phyloP scores from a whole-genome alignment of 2,113 vertebrate species.

The Leucopsar rothschildi region DNA sequence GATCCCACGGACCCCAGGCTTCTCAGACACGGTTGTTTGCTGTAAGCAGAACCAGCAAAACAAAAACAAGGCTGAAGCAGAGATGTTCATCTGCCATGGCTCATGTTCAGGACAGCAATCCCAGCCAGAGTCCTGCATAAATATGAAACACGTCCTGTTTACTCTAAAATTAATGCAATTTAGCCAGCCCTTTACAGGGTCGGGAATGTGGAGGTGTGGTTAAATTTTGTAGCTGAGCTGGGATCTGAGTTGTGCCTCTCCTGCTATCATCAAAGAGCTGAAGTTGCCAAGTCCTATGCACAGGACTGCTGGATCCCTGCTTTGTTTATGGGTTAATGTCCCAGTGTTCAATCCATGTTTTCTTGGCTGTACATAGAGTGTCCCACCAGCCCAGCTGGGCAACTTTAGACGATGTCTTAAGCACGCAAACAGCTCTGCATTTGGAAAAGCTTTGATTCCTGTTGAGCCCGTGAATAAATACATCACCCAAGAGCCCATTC shows the following conservation, averaged over 20 bases:
- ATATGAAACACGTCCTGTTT: conserved; percentile 34
- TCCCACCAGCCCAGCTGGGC: conserved; percentile 14
- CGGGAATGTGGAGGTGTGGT: background rate
- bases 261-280: background rate
- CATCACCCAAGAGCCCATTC: conserved; percentile 7
- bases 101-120: background rate
- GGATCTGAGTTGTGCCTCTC: background rate
- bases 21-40: conserved; percentile 40
- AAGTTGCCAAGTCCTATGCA: background rate
- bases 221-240: background rate
- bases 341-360: background rate
- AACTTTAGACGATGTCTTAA: background rate
- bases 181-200: background rate
- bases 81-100: background rate
- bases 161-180: background rate
- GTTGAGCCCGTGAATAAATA: background rate
- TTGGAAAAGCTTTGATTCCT: background rate
- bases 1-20: conserved; percentile 32
- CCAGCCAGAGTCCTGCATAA: background rate
- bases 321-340: background rate
- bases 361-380: background rate
- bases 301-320: background rate
- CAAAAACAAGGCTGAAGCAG: conserved; percentile 27
- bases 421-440: background rate
- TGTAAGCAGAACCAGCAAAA: conserved; percentile 36